Conservation (phyloP, 2,797 vertebrate species). For the Pogonophryne albipinna region DNA sequence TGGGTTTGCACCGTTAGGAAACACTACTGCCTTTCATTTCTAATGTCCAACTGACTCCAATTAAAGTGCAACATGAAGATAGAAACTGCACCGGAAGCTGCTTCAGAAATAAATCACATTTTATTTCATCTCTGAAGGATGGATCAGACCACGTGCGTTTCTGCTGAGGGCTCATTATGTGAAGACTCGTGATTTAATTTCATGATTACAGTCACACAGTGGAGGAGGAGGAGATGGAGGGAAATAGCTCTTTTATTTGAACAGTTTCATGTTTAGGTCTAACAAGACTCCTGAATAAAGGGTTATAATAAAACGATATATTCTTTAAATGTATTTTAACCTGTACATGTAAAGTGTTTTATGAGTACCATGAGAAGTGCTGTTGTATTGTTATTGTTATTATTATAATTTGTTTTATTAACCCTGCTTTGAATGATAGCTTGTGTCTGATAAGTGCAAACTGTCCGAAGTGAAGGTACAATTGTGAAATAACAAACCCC, state of each 20-base stretch:
- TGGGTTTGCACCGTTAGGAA: constrained; percentile 65
- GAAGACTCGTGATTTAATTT: not conserved
- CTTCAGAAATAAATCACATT: not conserved
- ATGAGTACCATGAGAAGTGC: too few species aligned
- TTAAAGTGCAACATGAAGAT: constrained; percentile 27
- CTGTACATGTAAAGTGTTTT: too few species aligned
- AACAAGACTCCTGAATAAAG: not conserved
- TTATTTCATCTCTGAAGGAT: not conserved
- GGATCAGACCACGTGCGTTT: not conserved
- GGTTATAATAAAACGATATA: not conserved
- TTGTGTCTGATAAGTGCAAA: not conserved
- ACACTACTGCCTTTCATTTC: constrained; percentile 81
- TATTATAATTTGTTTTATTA: too few species aligned
- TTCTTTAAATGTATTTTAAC: too few species aligned
- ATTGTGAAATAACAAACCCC: not conserved
- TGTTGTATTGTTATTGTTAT: too few species aligned
- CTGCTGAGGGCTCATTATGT: not conserved
- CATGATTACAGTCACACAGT: not conserved
- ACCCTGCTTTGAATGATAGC: not conserved
- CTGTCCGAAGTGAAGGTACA: too few species aligned
- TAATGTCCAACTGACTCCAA: constrained; percentile 36
- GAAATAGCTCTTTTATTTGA: not conserved
- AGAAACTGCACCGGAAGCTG: too few species aligned
- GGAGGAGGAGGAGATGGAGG: too few species aligned
- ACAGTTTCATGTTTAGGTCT: too few species aligned